phyloP scores from a whole-genome alignment of 64 coral and sea anemone species.

The Cladopsammia gracilis region DNA sequence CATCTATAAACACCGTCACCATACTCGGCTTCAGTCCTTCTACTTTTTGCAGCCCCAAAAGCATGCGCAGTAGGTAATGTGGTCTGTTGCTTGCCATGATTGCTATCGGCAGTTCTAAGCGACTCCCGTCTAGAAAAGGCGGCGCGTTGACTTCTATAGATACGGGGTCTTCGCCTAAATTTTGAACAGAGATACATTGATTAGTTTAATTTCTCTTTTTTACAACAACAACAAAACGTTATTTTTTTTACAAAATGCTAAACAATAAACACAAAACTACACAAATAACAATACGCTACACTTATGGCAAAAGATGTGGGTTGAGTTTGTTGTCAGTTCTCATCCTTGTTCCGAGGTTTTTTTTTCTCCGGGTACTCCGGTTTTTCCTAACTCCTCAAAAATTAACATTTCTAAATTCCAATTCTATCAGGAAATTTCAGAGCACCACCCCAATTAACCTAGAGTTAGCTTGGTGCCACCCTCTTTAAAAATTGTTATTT shows the following conservation, averaged over 20 bases:
- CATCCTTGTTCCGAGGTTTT: too few species aligned
- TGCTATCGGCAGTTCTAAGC: constrained; percentile 41
- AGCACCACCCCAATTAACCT: too few species aligned
- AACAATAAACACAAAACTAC: too few species aligned
- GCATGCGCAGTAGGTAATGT: constrained; percentile 62
- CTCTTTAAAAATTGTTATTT: too few species aligned
- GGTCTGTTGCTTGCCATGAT: constrained; percentile 77
- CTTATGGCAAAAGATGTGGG: too few species aligned
- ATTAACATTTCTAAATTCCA: too few species aligned
- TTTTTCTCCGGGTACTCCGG: too few species aligned
- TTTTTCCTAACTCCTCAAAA: too few species aligned
- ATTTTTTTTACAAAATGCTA: not conserved
- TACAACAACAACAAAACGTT: not conserved
- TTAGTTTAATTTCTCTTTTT: not conserved
- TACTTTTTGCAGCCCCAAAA: constrained; percentile 41
- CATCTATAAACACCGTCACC: constrained; percentile 67
- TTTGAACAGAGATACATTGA: not conserved
- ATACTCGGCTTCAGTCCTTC: constrained; percentile 45
- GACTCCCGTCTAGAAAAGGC: constrained; percentile 44
- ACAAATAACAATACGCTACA: too few species aligned
- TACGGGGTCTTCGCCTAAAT: constrained; percentile 46
- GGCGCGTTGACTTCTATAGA: constrained; percentile 45
- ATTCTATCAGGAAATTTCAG: too few species aligned
- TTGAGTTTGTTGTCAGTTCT: too few species aligned
- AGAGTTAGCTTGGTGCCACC: too few species aligned